Base-by-base conservation (phyloP, 2,888 invertebrate species). In the Pterostichus niger region DNA sequence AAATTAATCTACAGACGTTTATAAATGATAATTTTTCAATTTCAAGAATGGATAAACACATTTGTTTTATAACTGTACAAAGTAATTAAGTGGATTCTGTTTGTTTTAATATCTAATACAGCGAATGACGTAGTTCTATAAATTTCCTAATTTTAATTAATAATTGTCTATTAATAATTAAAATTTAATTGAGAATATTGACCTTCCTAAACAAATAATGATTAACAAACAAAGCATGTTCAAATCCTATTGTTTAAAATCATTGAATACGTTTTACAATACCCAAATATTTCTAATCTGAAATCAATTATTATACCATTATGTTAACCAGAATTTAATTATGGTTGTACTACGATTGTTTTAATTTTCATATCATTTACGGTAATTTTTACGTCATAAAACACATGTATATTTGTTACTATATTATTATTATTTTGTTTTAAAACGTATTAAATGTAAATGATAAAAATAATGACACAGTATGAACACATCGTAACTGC, bases 301-400 rank as follows among this genome's bases (percentile, higher is more conserved):
- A 59, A 59, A 59, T 7, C 59, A 59, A 59, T 59, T 59, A 59
- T 31, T 59, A 10, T 17, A 59, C 24, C 31, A 59, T 59, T 59
- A 59, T 17, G 54, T 0, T 59, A 59, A 59, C 59, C 59, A 59
- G 6, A 49, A 59, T 31, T 59, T n/a, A 1, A 31, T 31, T 31
- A 31, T 59, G 17, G 40, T 40, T 40, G 40, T 40, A 40, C 40
- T 6, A 40, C 6, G 1, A 40, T 5, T 40, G 9, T 40, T 40
- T 40, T 5, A 40, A 40, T 40, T 9, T 7, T 9, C 40, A 40
- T 24, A 24, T 2, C 24, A 24, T 24, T 24, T 24, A 24, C 1
- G 24, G 3, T 24, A 24, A 24, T 24, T 24, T 1, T 24, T 24
- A 24, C 3, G 24, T 24, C 24, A 3, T 24, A 3, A 3, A 24